Evolutionary conservation across 2,113 vertebrate species (phyloP).

Genomic region (Xenus cinereus): DNA sequence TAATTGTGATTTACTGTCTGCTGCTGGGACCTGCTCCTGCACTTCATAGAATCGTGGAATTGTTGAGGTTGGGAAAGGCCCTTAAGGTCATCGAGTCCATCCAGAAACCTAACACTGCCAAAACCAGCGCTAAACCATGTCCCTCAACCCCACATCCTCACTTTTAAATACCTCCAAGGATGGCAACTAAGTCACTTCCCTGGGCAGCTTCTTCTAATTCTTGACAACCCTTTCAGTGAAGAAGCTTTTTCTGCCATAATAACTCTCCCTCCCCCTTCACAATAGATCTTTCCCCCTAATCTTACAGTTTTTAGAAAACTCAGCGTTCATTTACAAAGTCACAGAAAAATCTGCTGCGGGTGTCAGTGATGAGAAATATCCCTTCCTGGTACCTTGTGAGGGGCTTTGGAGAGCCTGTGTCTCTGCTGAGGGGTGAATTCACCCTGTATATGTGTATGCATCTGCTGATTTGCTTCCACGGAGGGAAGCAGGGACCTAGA

Average conservation of each 20-base stretch:
- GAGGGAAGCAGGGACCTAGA: background rate
- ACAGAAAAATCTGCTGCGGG: background rate
- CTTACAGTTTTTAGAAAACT: background rate
- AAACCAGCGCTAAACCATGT: background rate
- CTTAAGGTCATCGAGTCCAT: background rate
- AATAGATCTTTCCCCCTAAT: fast-evolving
- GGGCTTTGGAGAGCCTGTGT: background rate
- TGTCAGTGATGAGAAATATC: background rate
- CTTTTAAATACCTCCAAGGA: background rate
- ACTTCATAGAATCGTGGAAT: background rate
- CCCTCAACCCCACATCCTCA: background rate
- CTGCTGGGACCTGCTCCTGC: background rate
- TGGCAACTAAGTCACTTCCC: background rate
- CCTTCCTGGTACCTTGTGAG: background rate
- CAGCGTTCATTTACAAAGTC: background rate
- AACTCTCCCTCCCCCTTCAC: background rate
- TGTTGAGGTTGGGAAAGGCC: background rate
- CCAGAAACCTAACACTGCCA: background rate
- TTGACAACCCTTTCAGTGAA: background rate
- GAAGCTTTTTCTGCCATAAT: background rate
- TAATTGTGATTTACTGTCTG: background rate
- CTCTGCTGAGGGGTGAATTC: background rate
- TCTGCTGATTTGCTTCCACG: background rate
- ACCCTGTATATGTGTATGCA: fast-evolving
- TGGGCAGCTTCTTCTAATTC: background rate